Percentiles rank a stretch among this genome's conserved stretches.
Evolutionary conservation across 2,113 vertebrate species (phyloP).

Genomic region (Centrocercus urophasianus): DNA sequence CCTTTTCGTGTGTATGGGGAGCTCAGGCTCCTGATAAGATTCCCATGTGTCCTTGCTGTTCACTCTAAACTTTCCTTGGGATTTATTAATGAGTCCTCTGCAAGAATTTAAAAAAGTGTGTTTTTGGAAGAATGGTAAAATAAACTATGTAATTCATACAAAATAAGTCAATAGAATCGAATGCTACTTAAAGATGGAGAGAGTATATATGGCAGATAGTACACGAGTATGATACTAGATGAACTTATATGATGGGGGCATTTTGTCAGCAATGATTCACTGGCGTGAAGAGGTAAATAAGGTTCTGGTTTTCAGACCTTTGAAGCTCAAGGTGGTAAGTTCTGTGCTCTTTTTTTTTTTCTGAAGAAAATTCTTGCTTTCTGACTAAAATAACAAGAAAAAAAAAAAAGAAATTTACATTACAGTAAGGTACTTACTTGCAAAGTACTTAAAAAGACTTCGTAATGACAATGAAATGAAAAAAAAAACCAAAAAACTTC

Average conservation of each 20-base stretch:
- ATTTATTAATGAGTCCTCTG: neutral
- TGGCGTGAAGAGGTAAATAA: neutral
- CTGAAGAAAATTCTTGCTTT: neutral
- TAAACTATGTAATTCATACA: neutral
- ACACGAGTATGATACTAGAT: neutral
- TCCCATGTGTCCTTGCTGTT: neutral
- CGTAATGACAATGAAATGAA: neutral
- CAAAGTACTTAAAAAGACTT: neutral
- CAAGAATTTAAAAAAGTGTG: neutral
- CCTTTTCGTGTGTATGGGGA: neutral
- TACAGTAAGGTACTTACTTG: neutral
- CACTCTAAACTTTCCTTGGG: neutral
- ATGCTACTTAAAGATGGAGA: neutral
- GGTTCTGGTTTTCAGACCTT: neutral
- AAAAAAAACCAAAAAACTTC: neutral
- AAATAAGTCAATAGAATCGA: neutral
- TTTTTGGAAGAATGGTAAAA: neutral
- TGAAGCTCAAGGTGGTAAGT: neutral
- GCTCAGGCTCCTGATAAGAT: neutral
- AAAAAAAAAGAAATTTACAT: neutral
- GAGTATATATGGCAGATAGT: neutral
- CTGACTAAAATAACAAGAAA: neutral
- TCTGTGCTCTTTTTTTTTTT: fast-evolving
- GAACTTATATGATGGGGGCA: neutral
- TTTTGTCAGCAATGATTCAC: neutral